Evolutionary conservation across 2,888 invertebrate species (phyloP), one percentile per base, ranked within the genome.

Genomic region (Diogma glabrata): DNA sequence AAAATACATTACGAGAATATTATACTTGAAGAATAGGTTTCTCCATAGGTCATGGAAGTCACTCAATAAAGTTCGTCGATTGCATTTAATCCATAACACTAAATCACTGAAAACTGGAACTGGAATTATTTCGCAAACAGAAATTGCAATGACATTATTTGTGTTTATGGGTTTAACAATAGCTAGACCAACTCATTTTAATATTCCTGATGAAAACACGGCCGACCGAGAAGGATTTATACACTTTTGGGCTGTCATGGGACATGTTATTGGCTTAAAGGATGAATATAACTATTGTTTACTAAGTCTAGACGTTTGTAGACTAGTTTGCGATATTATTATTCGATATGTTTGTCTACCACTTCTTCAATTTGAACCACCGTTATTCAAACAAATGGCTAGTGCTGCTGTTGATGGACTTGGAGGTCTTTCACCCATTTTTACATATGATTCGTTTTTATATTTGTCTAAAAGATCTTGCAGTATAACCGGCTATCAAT

Each of bases 31-130:
- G n/a, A n/a, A n/a, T n/a, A n/a, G n/a, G n/a, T n/a, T n/a, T n/a
- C n/a, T n/a, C n/a, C n/a, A n/a, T n/a, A n/a, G n/a, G n/a, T n/a
- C 80, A 49, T 79, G 80, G 77, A 70, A 71, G 53, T 84, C 85
- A 0, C 59, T 85, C 28, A 67, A 71, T 56, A 67, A 75, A 30
- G 81, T 85, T 0, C 73, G 81, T 48, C 72, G 67, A 16, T 75
- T 79, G 33, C 85, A 86, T 61, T 47, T 47, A 26, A 4, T 28
- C 6, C 9, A 8, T 10, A 26, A 24, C 2, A 24, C 24, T 4
- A 19, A 24, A 28, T 16, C 47, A 6, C 12, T 3, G 20, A 47
- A 47, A 26, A 19, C 16, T 0, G 26, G 6, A 7, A 4, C 10
- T 17, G 47, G 47, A 10, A 16, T 30, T 19, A 19, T 47, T 28